Percentiles rank a stretch among this genome's conserved stretches.
These are phyloP conservation scores for Mesitornis unicolor DNA, from an alignment of 2,113 vertebrate species.

Conservation along the genomic window DNA sequence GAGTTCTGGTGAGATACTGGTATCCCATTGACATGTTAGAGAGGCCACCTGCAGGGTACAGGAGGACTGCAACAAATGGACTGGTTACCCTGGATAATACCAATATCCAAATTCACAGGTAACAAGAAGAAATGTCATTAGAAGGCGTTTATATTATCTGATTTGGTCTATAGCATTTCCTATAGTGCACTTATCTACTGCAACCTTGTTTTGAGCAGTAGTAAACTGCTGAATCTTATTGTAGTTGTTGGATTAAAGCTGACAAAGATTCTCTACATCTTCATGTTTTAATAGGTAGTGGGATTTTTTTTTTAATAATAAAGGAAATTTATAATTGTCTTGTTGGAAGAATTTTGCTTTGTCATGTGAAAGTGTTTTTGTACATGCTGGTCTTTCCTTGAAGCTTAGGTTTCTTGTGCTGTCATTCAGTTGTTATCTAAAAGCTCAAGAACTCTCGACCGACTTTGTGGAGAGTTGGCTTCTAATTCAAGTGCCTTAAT, in stretches of 20 bases:
- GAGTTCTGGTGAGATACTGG: conserved; percentile 95
- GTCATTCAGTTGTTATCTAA: not conserved
- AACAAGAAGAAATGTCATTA: not conserved
- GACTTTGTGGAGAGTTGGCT: not conserved
- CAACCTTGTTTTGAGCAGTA: not conserved
- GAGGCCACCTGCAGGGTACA: conserved; percentile 90
- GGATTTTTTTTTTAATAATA: not conserved
- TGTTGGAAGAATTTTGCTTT: not conserved
- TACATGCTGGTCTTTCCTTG: not conserved
- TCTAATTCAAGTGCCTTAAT: not conserved
- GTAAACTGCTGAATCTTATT: not conserved
- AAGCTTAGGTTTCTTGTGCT: not conserved
- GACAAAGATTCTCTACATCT: not conserved
- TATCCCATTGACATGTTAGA: conserved; percentile 98
- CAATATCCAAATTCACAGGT: conserved; percentile 98
- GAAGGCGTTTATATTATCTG: not conserved
- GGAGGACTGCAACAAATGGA: conserved; percentile 93
- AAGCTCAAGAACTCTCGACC: not conserved
- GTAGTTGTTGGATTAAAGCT: not conserved
- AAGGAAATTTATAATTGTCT: not conserved
- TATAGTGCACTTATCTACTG: not conserved
- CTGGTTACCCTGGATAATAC: conserved; percentile 92
- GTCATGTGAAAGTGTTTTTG: not conserved
- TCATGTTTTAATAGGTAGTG: not conserved
- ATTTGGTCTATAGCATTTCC: not conserved